Percentiles rank a stretch among this genome's conserved stretches.
Conservation (phyloP, 2,113 vertebrate species). For the Orientallactaga bullata region DNA sequence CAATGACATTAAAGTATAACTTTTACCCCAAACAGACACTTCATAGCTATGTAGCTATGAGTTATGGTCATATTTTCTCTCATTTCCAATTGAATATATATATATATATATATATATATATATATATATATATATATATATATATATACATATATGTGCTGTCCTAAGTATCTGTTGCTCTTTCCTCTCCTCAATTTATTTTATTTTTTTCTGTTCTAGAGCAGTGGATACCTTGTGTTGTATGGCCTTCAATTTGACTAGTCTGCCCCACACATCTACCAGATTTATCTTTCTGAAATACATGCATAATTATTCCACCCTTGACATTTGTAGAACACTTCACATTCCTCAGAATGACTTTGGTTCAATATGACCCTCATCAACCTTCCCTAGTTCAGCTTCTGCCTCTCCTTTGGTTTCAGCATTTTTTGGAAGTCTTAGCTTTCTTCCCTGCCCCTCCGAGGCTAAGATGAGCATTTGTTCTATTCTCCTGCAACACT, state of each 20-base stretch:
- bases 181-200: background rate
- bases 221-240: background rate
- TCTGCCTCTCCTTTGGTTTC: background rate
- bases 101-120: too few species aligned
- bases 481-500: background rate
- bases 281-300: background rate
- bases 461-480: background rate
- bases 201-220: background rate
- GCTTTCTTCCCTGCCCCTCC: background rate
- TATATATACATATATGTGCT: too few species aligned
- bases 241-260: background rate
- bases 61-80: background rate
- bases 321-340: background rate
- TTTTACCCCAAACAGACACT: background rate
- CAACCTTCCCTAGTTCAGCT: background rate
- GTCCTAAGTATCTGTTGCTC: background rate
- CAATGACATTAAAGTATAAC: background rate
- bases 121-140: too few species aligned
- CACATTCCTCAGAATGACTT: background rate
- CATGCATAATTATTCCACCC: background rate
- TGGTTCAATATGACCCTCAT: background rate
- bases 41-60: background rate
- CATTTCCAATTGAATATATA: background rate
- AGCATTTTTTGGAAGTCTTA: slow-evolving; percentile 1
- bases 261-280: background rate